These are phyloP conservation scores for Venustoraphidia nigricollis DNA, from an alignment of 2,888 invertebrate genomes.

Conservation along the genomic window DNA sequence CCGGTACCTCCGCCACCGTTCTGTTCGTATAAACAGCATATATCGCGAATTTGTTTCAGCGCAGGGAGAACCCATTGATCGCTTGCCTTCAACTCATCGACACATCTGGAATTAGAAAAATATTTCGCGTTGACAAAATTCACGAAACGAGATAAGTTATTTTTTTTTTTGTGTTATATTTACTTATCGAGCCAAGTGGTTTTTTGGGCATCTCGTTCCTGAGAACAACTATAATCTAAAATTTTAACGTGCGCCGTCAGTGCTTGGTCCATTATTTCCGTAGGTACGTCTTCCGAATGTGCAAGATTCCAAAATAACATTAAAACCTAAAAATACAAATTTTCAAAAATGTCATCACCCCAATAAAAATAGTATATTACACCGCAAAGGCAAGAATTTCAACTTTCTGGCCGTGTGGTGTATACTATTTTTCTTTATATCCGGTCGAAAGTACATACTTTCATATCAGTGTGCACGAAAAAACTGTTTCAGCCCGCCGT, in stretches of 20 bases:
- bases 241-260: conserved; percentile 91
- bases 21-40: conserved; percentile 86
- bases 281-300: conserved; percentile 89
- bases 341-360: not conserved
- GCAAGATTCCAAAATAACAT: conserved; percentile 94
- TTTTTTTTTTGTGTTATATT: conserved; percentile 13
- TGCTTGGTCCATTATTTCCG: conserved; percentile 95
- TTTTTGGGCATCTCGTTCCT: conserved; percentile 92
- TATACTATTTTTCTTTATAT: too few relatives aligned
- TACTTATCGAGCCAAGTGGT: conserved; percentile 84
- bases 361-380: not conserved
- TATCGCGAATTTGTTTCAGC: conserved; percentile 87
- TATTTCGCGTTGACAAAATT: not conserved
- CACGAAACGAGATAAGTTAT: not conserved
- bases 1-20: conserved; percentile 41
- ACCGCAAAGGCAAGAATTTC: too few relatives aligned
- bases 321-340: conserved; percentile 42
- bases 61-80: conserved; percentile 91
- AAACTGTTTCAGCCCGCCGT: too few relatives aligned
- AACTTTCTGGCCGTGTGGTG: too few relatives aligned
- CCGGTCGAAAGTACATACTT: too few relatives aligned
- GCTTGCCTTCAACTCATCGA: conserved; percentile 79
- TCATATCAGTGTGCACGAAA: too few relatives aligned
- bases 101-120: conserved; percentile 37
- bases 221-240: conserved; percentile 92